Conservation (phyloP, 2,113 vertebrate species). For the Neogale vison region DNA sequence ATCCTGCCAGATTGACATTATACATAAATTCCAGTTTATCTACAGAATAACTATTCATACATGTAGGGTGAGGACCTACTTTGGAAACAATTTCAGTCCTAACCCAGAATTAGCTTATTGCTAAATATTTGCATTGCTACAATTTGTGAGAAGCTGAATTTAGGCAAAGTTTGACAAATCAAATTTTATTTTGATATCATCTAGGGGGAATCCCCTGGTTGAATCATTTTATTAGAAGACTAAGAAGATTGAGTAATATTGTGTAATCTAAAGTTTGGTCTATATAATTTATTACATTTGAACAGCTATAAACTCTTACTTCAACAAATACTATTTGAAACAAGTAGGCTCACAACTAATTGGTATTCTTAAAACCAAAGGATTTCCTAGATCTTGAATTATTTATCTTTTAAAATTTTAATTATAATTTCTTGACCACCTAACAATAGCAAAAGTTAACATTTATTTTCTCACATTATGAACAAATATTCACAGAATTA, state of each 20-base stretch:
- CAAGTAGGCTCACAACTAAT: constrained; percentile 18
- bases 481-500: neutral
- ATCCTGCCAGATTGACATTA: neutral
- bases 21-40: neutral
- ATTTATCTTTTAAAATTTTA: constrained; percentile 29
- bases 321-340: neutral
- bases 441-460: neutral
- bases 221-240: constrained; percentile 26
- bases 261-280: neutral
- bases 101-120: constrained; percentile 23
- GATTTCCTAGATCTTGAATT: neutral
- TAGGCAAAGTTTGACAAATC: constrained; percentile 35
- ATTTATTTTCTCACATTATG: neutral
- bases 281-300: neutral
- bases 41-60: neutral
- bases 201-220: neutral
- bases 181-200: constrained; percentile 8
- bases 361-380: neutral
- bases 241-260: neutral
- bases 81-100: neutral
- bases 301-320: neutral
- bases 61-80: neutral
- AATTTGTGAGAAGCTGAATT: constrained; percentile 10
- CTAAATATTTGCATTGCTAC: neutral
- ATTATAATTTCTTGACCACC: constrained; percentile 15